These are phyloP conservation scores for Heterotilapia buettikoferi DNA, from an alignment of 2,113 vertebrate species.

Conservation along the genomic window DNA sequence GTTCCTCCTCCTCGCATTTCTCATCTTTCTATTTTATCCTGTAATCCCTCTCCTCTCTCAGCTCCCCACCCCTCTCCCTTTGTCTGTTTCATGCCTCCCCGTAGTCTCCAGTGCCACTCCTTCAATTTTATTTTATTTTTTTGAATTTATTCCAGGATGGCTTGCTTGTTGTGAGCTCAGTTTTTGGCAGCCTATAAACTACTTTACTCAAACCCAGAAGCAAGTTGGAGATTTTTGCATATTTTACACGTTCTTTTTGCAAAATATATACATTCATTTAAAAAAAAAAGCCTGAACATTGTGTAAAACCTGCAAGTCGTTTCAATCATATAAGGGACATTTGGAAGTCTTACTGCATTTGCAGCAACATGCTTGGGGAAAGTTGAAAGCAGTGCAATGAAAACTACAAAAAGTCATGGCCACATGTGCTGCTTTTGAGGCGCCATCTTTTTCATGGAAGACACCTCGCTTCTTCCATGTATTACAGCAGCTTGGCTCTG, in stretches of 20 bases:
- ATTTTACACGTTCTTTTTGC: not conserved
- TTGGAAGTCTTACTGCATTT: not conserved
- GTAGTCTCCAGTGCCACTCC: not conserved
- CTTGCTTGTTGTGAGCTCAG: not conserved
- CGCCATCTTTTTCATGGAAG: not conserved
- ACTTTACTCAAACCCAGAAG: not conserved
- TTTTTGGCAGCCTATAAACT: not conserved
- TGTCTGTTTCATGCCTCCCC: not conserved
- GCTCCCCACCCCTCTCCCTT: not conserved
- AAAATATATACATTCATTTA: not conserved
- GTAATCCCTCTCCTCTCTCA: conserved; percentile 35
- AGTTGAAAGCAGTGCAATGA: not conserved
- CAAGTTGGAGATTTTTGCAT: not conserved
- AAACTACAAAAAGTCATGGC: not conserved
- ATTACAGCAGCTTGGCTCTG: not conserved
- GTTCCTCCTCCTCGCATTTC: conserved; percentile 34
- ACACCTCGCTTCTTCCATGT: not conserved
- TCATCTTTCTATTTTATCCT: conserved; percentile 31
- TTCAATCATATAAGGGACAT: not conserved
- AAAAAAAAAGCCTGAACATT: not conserved
- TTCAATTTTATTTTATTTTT: not conserved
- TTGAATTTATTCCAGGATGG: not conserved
- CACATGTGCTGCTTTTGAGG: not conserved
- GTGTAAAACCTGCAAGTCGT: not conserved
- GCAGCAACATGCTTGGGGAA: not conserved